Evolutionary conservation across 2,888 invertebrate genomes (phyloP).

Genomic region (Amblyteles armatorius): DNA sequence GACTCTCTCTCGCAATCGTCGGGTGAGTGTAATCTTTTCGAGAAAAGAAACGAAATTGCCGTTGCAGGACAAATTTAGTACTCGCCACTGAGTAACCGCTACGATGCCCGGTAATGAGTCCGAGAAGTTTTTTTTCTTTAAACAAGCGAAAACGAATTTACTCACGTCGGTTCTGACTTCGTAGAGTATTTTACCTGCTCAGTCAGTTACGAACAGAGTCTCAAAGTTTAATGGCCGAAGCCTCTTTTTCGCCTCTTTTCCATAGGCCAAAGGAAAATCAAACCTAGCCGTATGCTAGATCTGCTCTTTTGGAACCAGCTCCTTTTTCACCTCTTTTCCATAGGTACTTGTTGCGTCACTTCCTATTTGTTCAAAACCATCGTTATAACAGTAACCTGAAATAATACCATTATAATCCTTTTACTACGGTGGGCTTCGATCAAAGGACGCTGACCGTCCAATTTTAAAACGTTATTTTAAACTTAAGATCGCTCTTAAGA

Average conservation of each 20-base stretch:
- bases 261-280: too few species aligned
- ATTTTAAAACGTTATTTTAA: too few species aligned
- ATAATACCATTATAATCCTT: not conserved
- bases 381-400: not conserved
- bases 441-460: not conserved
- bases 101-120: not conserved
- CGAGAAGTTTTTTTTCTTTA: too few species aligned
- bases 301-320: too few species aligned
- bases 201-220: too few species aligned
- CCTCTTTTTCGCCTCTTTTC: too few species aligned
- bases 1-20: not conserved
- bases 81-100: not conserved
- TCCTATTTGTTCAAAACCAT: not conserved
- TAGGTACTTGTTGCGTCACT: not conserved
- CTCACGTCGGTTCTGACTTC: too few species aligned
- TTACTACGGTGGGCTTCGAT: slow-evolving; percentile 1
- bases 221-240: too few species aligned
- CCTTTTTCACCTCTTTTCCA: not conserved
- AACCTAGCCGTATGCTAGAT: too few species aligned
- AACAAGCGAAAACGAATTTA: too few species aligned
- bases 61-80: not conserved
- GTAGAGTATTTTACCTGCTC: too few species aligned
- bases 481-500: too few species aligned
- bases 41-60: not conserved
- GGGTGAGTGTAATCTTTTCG: not conserved